Evolutionary conservation across 1,140 invertebrate species (phyloP).

Genomic region (Orius laevigatus): DNA sequence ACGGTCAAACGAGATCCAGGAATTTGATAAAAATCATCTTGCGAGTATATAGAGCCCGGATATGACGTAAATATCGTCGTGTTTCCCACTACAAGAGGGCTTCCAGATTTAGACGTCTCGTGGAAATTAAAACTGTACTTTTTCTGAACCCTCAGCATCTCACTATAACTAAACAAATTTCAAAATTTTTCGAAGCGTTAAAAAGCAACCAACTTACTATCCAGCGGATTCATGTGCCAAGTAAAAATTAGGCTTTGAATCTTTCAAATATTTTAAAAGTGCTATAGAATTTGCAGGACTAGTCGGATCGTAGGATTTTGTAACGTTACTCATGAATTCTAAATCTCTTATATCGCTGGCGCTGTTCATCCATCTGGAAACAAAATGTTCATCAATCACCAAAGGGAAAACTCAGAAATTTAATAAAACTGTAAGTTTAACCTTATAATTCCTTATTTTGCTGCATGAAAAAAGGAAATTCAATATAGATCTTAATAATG

Average conservation of each 20-base stretch:
- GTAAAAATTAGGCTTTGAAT: conserved; percentile 32
- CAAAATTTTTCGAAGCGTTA: background rate
- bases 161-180: conserved; percentile 41
- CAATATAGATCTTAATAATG: no score
- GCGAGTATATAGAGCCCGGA: conserved; percentile 68
- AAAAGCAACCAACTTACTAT: conserved; percentile 28
- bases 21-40: conserved; percentile 70
- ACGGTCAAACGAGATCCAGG: conserved; percentile 23
- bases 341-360: conserved; percentile 62
- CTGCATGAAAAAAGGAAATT: no score
- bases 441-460: background rate
- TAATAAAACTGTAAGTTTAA: background rate
- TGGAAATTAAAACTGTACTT: conserved; percentile 73
- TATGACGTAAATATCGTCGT: conserved; percentile 64
- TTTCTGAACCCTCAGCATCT: conserved; percentile 80
- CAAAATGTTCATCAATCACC: background rate
- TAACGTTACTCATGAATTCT: conserved; percentile 28
- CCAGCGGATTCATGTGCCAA: conserved; percentile 53
- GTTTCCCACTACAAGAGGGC: conserved; percentile 41
- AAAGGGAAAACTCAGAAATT: conserved; percentile 8
- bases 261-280: conserved; percentile 39
- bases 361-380: conserved; percentile 45
- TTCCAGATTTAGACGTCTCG: conserved; percentile 27
- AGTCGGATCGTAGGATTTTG: conserved; percentile 16
- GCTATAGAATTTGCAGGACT: conserved; percentile 35